Percentiles rank a stretch among this genome's conserved stretches.
phyloP scores from a whole-genome alignment of 2,888 invertebrate species.

The Leptopilina myrica region DNA sequence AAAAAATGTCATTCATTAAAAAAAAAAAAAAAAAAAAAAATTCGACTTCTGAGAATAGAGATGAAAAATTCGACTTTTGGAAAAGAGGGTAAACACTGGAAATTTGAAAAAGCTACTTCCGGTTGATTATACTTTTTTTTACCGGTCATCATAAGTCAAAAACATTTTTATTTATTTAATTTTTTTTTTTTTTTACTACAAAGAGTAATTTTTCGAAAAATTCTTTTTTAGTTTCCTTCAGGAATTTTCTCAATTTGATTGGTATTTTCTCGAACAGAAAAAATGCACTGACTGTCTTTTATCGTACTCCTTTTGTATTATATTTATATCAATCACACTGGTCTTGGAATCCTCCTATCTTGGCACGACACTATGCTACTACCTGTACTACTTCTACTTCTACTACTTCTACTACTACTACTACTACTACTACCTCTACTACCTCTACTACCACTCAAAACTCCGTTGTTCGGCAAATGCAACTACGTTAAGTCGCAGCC shows the following conservation, averaged over 20 bases:
- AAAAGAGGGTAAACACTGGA: too few relatives aligned
- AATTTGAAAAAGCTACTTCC: neutral
- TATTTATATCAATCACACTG: slow-evolving; percentile 77
- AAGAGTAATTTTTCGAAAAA: slow-evolving; percentile 43
- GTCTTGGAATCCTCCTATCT: slow-evolving; percentile 77
- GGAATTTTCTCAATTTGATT: slow-evolving; percentile 48
- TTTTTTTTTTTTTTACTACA: slow-evolving; percentile 49
- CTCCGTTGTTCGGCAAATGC: slow-evolving; percentile 75
- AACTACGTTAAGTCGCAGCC: slow-evolving; percentile 77
- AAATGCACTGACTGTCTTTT: slow-evolving; percentile 75
- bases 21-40: too few relatives aligned
- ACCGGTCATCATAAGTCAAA: neutral
- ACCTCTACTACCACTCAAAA: slow-evolving; percentile 75
- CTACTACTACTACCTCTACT: slow-evolving; percentile 67
- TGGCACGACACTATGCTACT: slow-evolving; percentile 76
- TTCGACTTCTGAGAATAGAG: too few relatives aligned
- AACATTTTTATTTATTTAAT: slow-evolving; percentile 46
- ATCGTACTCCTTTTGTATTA: slow-evolving; percentile 77
- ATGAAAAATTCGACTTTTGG: too few relatives aligned
- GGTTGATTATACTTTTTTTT: neutral
- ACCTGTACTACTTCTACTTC: slow-evolving; percentile 67
- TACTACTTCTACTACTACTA: slow-evolving; percentile 59
- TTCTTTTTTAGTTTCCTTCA: slow-evolving; percentile 52
- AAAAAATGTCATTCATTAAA: too few relatives aligned
- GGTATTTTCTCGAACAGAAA: slow-evolving; percentile 56